These are phyloP conservation scores for Octonoba sinensis DNA, from an alignment of 2,888 invertebrate species.

Conservation along the genomic window DNA sequence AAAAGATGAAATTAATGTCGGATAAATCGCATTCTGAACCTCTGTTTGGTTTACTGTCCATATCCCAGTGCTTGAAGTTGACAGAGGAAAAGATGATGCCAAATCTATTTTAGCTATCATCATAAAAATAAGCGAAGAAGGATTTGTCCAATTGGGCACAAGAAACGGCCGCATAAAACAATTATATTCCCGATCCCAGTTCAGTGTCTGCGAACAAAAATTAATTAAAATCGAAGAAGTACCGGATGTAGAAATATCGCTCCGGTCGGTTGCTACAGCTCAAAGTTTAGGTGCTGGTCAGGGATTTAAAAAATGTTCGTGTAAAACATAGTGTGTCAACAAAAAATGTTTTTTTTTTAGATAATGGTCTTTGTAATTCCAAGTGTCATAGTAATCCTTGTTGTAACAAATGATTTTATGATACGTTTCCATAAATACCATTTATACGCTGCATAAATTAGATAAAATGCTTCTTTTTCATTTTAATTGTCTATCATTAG, in stretches of 20 bases:
- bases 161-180: too few relatives aligned
- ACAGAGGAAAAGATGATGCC: too few relatives aligned
- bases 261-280: slow-evolving; percentile 50
- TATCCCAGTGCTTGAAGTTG: too few relatives aligned
- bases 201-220: slow-evolving; percentile 55
- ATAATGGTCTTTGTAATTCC: too few relatives aligned
- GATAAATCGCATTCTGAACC: too few relatives aligned
- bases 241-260: slow-evolving; percentile 46
- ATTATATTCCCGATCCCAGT: too few relatives aligned
- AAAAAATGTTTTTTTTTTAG: slow-evolving; percentile 14
- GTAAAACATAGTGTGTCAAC: slow-evolving; percentile 38
- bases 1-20: too few relatives aligned
- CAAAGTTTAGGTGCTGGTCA: slow-evolving; percentile 50
- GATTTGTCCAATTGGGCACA: too few relatives aligned
- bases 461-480: slow-evolving; percentile 49
- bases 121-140: too few relatives aligned
- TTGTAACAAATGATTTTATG: slow-evolving; percentile 45
- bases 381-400: slow-evolving; percentile 43
- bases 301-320: slow-evolving; percentile 46
- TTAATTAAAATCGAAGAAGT: slow-evolving; percentile 54
- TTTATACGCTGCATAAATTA: slow-evolving; percentile 53
- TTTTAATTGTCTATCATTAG: slow-evolving; percentile 42
- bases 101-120: too few relatives aligned
- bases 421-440: slow-evolving; percentile 45
- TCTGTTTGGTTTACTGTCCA: too few relatives aligned